Evolutionary conservation across 2,888 invertebrate genomes (phyloP).

Genomic region (Parelbella ahira): DNA sequence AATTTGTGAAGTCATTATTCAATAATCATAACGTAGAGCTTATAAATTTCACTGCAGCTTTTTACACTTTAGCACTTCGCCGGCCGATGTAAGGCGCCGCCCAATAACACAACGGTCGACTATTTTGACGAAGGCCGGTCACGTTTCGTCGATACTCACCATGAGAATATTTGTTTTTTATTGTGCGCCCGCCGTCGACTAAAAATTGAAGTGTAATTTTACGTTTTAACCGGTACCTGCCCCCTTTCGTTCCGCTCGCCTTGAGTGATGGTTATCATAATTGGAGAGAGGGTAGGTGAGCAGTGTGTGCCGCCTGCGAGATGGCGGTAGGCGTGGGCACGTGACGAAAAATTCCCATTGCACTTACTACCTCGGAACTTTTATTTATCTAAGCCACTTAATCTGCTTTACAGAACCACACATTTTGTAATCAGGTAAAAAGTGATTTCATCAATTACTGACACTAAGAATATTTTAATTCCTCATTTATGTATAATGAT

Average conservation of each 20-base stretch:
- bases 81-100: slow-evolving; percentile 65
- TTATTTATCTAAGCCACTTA: too few species aligned
- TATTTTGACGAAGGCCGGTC: slow-evolving; percentile 80
- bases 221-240: slow-evolving; percentile 78
- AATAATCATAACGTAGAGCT: slow-evolving; percentile 73
- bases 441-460: too few species aligned
- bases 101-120: slow-evolving; percentile 75
- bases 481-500: too few species aligned
- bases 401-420: too few species aligned
- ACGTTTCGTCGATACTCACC: slow-evolving; percentile 78
- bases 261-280: slow-evolving; percentile 80
- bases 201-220: slow-evolving; percentile 80
- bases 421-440: too few species aligned
- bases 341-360: slow-evolving; percentile 43
- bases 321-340: slow-evolving; percentile 59
- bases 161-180: slow-evolving; percentile 81
- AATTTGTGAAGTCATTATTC: slow-evolving; percentile 72
- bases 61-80: slow-evolving; percentile 79
- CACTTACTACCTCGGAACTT: background rate
- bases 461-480: too few species aligned
- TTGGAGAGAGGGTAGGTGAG: slow-evolving; percentile 75
- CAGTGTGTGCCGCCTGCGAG: slow-evolving; percentile 57
- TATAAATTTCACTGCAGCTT: slow-evolving; percentile 74
- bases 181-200: slow-evolving; percentile 71
- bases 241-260: slow-evolving; percentile 80